Conservation (phyloP, 2,113 vertebrate genomes). For the Pelvicachromis taeniatus region DNA sequence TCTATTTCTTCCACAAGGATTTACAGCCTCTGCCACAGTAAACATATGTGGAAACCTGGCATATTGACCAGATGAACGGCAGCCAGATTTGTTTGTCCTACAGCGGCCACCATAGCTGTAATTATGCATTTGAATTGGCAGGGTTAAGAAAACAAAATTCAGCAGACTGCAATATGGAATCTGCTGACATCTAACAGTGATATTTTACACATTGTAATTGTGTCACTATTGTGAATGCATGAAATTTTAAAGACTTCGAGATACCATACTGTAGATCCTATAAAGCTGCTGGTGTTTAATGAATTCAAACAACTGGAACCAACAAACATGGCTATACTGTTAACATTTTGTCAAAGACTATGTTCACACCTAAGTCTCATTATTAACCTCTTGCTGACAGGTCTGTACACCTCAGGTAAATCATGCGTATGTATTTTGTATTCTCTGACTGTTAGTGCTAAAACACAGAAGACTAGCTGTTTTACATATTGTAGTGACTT, state of each 20-base stretch:
- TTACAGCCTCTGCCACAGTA: not conserved
- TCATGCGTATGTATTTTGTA: not conserved
- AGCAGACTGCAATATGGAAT: not conserved
- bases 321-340: not conserved
- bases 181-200: not conserved
- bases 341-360: not conserved
- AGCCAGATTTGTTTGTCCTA: not conserved
- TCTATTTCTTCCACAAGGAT: not conserved
- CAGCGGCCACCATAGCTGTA: not conserved
- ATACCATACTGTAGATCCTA: not conserved
- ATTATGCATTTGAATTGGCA: not conserved
- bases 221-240: not conserved
- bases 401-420: not conserved
- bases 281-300: not conserved
- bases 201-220: not conserved
- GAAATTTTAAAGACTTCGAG: not conserved
- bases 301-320: not conserved
- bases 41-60: not conserved
- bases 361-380: not conserved
- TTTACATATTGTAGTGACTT: not conserved
- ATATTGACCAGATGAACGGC: not conserved
- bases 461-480: not conserved
- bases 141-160: not conserved
- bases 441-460: not conserved
- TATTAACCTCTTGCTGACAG: not conserved